Evolutionary conservation across 2,113 vertebrate genomes (phyloP).

Genomic region (Synodontis membranacea): DNA sequence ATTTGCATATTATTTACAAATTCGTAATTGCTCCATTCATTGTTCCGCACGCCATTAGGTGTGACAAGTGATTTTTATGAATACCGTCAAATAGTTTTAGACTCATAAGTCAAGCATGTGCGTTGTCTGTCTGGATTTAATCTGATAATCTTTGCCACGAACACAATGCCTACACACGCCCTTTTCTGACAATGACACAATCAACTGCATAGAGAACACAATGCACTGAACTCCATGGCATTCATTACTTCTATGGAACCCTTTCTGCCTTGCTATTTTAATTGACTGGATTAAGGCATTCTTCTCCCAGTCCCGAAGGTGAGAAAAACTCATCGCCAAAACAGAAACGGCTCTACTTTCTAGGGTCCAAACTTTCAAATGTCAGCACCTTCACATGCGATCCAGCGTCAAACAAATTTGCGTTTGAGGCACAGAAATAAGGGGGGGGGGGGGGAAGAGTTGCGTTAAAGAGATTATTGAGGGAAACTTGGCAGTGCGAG

Average conservation of each 20-base stretch:
- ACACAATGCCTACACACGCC: conserved; percentile 4
- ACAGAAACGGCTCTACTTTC: conserved; percentile 58
- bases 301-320: conserved; percentile 44
- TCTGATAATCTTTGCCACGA: conserved; percentile 2
- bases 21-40: not conserved
- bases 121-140: conserved; percentile 24
- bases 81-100: not conserved
- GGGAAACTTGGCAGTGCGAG: conserved; percentile 5
- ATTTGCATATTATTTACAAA: not conserved
- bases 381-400: not conserved
- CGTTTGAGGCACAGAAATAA: not conserved
- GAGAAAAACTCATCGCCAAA: conserved; percentile 54
- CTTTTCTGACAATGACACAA: not conserved
- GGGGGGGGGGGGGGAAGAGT: not conserved
- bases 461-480: conserved; percentile 17
- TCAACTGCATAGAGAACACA: conserved; percentile 2
- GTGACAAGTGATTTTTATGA: not conserved
- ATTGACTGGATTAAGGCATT: conserved; percentile 30
- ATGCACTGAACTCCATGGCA: conserved; percentile 16
- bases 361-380: conserved; percentile 38
- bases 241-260: conserved; percentile 27
- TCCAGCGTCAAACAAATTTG: not conserved
- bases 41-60: not conserved
- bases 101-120: not conserved
- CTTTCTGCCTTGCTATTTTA: conserved; percentile 32